Evolutionary conservation across 2,888 invertebrate genomes (phyloP), one percentile per base, ranked within the genome.

Genomic region (Philopedon plagiatum): DNA sequence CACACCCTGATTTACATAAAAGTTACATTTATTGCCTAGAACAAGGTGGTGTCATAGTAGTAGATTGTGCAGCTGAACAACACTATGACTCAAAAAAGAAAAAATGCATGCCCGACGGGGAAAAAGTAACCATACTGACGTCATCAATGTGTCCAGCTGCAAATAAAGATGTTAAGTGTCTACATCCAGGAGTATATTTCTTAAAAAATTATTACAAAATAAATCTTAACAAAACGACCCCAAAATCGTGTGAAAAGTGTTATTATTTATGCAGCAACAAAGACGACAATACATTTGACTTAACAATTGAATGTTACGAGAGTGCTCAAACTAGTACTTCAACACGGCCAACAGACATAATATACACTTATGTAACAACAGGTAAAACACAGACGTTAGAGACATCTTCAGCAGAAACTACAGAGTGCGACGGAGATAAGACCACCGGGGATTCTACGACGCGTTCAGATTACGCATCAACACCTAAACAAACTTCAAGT

Each of bases 191-290:
- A n/a, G 49, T 74, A 8, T 65, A 29, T 13, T 19, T 37, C 4
- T 18, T 72, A 11, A 46, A 58, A 9, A 39, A 54, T 15, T 62
- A 58, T 44, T 60, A 46, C n/a, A 37, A 51, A 29, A 5, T 7
- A 23, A 9, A 65, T 29, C 46, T 61, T n/a, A 32, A 44, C 37
- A 34, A 46, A 9, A 0, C 9, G 8, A 0, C 41, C 11, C 34
- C 41, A 5, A 11, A 44, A 1, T 21, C 49, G 8, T 73, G 68
- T 39, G 5, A 29, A 23, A 39, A 72, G n/a, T 76, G 76, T 39
- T 72, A 63, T 34, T 74, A 70, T 26, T 13, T 71, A 19, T 76
- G 76, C 29, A 69, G 39, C n/a, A 54, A 64, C 19, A 69, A 21
- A 61, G 41, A 66, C 19, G 1, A 18, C 19, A 2, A 26, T 13